Evolutionary conservation across 2,797 vertebrate genomes (phyloP), one percentile per base, ranked within the genome.

Genomic region (Micropoecilia bifurca): DNA sequence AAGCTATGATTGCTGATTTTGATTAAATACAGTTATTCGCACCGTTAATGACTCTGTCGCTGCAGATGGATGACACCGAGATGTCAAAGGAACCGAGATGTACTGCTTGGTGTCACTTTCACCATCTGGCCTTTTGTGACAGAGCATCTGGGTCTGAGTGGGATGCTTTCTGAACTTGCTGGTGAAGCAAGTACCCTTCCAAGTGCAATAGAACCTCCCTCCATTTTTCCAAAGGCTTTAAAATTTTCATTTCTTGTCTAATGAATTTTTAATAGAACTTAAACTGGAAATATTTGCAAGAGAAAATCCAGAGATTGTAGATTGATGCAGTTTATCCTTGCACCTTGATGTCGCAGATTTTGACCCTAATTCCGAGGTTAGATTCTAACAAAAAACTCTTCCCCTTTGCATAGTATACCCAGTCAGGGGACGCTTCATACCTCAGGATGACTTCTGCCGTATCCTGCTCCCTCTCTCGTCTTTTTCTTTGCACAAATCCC

Each of bases 401-500:
- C 78, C 47, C 80, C 83, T 48, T 14, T 74, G 83, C 76, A 80
- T 33, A 77, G 69, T 82, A 77, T 33, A 76, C 41, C 74, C 69
- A 77, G 45, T 80, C 74, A 76, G 73, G 76, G 80, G 53, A 74
- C 81, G 13, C 75, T 93, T 93, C 96, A 90, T 98, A 97, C 97
- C 97, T 98, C 97, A 97, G 97, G 89, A 96, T 97, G 93, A 97
- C 92, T 88, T 96, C 94, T 66, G 96, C 96, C 9, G 96, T 97
- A 91, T 97, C 96, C 93, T 95, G 96, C 91, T 97, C 97, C 86
- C 96, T 96, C 92, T 96, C 97, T 94, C 96, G 96, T 90, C 97
- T 97, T 94, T 98, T 97, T 96, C 96, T 97, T 93, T 96, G 96
- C 86, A 97, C 96, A 97, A 96, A 96, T 96, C 97, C 96, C 94